Evolutionary conservation across 2,888 invertebrate species (phyloP), one percentile per base, ranked within the genome.

Genomic region (Patella pellucida): DNA sequence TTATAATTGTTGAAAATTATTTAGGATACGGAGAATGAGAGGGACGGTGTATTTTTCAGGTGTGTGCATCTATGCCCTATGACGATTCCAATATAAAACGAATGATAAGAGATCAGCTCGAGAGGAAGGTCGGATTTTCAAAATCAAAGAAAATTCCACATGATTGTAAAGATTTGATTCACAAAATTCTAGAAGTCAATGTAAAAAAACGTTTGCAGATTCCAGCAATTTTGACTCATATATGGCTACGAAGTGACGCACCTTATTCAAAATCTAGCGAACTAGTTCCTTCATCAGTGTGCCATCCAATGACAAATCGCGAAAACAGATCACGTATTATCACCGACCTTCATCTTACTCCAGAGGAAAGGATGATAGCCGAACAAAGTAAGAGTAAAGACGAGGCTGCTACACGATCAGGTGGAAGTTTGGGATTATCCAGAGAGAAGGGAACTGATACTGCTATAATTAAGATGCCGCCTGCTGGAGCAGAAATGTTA

Each of bases 171-270:
- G 94, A 94, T 50, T 93, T 97, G 71, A 95, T 97, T 23, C 92
- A 94, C 52, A 94, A 94, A 80, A 94, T 97, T 80, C 91, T 97
- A 77, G 96, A 97, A 90, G 96, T 97, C 0, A 95, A 97, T 86
- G 94, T 96, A 68, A 94, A 94, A 27, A 85, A 81, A 69, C 79
- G 90, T 5, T 81, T 80, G 52, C 83, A 85, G 11, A 78, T 90
- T 1, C 31, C 78, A 0, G 81, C 82, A 9, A 88, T 90, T 41
- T 56, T 81, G n/a, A 77, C 80, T 2, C 84, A 86, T 73, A 72
- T 74, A 0, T 88, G 88, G 88, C 73, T 87, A 69, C 76, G 50
- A 41, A 52, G 4, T 27, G 70, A 12, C 56, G 15, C 16, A 2
- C 31, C 11, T n/a, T 9, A 41, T 41, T 41, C 41, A 41, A 19